These are phyloP conservation scores for Drosophila gaucha DNA, from an alignment of 2,888 invertebrate species.

Conservation along the genomic window DNA sequence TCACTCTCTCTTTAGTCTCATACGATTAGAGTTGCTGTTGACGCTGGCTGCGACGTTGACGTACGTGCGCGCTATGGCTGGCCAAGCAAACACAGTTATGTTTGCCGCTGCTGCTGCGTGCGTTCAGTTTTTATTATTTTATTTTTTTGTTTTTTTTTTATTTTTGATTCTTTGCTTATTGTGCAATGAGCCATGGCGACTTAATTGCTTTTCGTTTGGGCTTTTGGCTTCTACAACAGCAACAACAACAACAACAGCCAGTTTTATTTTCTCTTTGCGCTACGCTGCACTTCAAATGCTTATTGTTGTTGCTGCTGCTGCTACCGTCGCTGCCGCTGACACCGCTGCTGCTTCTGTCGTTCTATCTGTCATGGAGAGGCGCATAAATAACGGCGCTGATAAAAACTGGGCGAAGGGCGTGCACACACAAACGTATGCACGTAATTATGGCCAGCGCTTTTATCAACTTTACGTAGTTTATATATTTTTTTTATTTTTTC, in stretches of 20 bases:
- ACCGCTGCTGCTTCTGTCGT: conserved; percentile 33
- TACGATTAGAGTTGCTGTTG: conserved; percentile 38
- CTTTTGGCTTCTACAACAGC: conserved; percentile 57
- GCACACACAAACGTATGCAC: conserved; percentile 56
- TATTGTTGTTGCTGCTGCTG: conserved; percentile 47
- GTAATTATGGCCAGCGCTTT: conserved; percentile 73
- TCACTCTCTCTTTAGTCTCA: conserved; percentile 11
- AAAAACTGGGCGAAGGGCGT: conserved; percentile 76
- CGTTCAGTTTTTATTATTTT: conserved; percentile 20
- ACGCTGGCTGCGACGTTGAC: conserved; percentile 24
- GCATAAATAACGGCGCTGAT: conserved; percentile 74
- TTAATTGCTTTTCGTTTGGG: conserved; percentile 79
- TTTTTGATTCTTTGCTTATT: conserved; percentile 75
- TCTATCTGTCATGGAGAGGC: conserved; percentile 63
- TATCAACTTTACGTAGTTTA: conserved; percentile 59
- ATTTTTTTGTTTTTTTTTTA: conserved; percentile 24
- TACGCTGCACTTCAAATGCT: conserved; percentile 74
- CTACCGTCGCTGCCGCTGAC: conserved; percentile 4
- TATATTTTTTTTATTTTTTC: conserved; percentile 26
- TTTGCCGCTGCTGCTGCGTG: conserved; percentile 52
- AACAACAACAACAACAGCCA: conserved; percentile 29
- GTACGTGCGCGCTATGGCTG: conserved; percentile 58
- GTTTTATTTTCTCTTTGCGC: conserved; percentile 68
- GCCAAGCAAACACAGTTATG: conserved; percentile 76
- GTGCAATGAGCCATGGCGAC: conserved; percentile 79